Evolutionary conservation across 2,113 vertebrate genomes (phyloP).

Genomic region (Coturnix japonica): DNA sequence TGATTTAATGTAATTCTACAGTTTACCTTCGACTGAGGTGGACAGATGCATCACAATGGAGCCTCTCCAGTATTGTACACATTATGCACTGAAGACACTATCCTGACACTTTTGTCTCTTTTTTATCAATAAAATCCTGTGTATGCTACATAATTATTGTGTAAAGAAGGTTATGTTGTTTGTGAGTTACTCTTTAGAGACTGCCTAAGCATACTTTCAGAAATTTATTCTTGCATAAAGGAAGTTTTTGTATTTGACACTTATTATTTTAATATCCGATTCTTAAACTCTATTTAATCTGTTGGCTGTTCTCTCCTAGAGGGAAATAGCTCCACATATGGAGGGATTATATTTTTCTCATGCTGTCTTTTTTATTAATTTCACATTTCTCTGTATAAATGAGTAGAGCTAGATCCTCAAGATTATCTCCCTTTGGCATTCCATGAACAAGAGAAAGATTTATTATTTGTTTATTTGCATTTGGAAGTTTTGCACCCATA

Average conservation of each 20-base stretch:
- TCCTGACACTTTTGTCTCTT: neutral
- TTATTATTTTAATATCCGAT: neutral
- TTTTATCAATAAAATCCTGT: neutral
- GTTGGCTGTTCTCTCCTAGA: neutral
- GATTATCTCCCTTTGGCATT: neutral
- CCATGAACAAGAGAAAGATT: neutral
- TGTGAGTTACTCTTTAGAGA: neutral
- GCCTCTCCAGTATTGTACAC: neutral
- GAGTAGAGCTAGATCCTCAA: neutral
- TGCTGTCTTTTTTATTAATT: neutral
- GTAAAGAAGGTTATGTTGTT: neutral
- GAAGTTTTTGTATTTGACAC: neutral
- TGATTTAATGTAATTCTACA: neutral
- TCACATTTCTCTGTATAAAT: neutral
- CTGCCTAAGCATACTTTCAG: neutral
- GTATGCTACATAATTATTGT: neutral
- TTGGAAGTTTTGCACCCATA: neutral
- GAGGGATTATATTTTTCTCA: neutral
- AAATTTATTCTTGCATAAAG: neutral
- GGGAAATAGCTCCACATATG: neutral
- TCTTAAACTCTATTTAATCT: neutral
- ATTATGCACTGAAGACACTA: neutral
- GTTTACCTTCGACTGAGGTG: neutral
- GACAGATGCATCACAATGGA: accelerated
- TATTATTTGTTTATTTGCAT: neutral